Evolutionary conservation across 2,113 vertebrate genomes (phyloP).

Genomic region (Telmatochromis bifrenatus): DNA sequence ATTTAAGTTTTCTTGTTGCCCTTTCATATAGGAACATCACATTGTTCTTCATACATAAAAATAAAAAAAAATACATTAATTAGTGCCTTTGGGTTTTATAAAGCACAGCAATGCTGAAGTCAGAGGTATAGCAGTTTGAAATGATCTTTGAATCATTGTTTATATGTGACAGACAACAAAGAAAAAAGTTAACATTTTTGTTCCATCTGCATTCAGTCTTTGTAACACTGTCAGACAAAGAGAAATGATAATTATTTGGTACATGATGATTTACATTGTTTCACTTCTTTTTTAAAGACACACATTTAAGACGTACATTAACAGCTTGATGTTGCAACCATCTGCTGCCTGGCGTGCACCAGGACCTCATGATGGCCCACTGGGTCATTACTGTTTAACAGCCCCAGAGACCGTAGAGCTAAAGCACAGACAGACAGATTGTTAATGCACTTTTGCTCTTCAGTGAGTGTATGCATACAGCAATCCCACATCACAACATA

Average conservation of each 20-base stretch:
- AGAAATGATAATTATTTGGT: neutral
- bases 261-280: neutral
- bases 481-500: neutral
- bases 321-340: conserved; percentile 30
- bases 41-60: neutral
- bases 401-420: neutral
- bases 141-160: neutral
- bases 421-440: conserved; percentile 11
- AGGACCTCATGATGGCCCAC: conserved; percentile 5
- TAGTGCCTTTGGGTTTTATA: neutral
- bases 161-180: neutral
- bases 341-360: conserved; percentile 34
- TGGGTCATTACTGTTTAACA: conserved; percentile 18
- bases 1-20: neutral
- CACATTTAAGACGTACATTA: neutral
- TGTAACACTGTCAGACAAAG: neutral
- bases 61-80: neutral
- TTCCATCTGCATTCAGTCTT: neutral
- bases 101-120: neutral
- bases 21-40: neutral
- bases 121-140: neutral
- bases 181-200: neutral
- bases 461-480: neutral
- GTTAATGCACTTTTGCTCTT: conserved; percentile 46
- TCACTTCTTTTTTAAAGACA: neutral